Percentiles rank a stretch among this genome's conserved stretches.
phyloP scores from a whole-genome alignment of 37 sponge, comb jelly and placozoan species.

The Haliclona indistincta region DNA sequence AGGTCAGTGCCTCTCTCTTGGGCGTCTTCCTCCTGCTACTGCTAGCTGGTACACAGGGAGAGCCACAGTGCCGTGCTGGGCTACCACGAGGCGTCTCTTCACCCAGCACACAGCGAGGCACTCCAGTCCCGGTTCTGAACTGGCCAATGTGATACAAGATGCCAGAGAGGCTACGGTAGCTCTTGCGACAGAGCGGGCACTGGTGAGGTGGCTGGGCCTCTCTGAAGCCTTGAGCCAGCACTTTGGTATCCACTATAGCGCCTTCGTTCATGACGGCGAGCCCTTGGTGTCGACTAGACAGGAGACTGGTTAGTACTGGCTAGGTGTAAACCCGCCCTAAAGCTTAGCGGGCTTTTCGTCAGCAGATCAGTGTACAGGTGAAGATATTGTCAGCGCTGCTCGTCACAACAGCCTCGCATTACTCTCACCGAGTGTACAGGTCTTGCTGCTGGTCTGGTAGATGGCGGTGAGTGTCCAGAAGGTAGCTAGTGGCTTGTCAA shows the following conservation, averaged over 20 bases:
- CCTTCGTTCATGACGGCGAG: conserved; percentile 1
- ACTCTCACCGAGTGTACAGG: not conserved
- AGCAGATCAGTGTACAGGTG: too few species aligned
- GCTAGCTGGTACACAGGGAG: too few species aligned
- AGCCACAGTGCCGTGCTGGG: conserved; percentile 6
- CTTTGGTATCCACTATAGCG: conserved; percentile 11
- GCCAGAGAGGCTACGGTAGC: conserved; percentile 70
- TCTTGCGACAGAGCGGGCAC: conserved; percentile 65
- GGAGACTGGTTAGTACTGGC: not conserved
- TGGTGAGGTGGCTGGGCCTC: conserved; percentile 54
- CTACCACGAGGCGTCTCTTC: conserved; percentile 21
- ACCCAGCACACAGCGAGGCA: conserved; percentile 44
- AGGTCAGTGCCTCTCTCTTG: conserved; percentile 69
- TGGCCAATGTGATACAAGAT: conserved; percentile 73
- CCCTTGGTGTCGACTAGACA: not conserved
- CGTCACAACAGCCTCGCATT: not conserved
- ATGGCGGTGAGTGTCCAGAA: not conserved
- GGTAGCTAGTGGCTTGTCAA: too few species aligned
- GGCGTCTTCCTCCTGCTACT: conserved; percentile 25
- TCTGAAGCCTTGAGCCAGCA: conserved; percentile 21
- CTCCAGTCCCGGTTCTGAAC: conserved; percentile 21
- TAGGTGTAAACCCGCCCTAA: not conserved
- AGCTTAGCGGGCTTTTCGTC: conserved; percentile 9
- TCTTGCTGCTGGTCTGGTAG: not conserved
- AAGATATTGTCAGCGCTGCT: not conserved